These are phyloP conservation scores for Galaxea fascicularis DNA, from an alignment of 92 coral and sea anemone genomes.

Conservation along the genomic window DNA sequence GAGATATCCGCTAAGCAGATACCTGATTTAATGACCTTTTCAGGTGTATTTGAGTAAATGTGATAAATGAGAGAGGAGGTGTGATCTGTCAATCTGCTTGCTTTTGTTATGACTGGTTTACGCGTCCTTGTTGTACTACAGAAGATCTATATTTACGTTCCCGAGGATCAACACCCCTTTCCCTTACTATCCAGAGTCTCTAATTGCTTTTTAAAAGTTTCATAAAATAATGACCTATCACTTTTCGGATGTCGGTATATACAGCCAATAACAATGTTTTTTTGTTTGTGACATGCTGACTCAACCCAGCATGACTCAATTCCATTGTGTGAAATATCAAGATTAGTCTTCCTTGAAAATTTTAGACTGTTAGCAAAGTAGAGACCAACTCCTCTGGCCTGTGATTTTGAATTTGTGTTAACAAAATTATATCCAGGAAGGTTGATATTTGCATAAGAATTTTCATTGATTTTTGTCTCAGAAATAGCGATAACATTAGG, in stretches of 20 bases:
- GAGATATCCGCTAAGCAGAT: constrained; percentile 64
- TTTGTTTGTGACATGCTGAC: not conserved
- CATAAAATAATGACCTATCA: not conserved
- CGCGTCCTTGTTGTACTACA: constrained; percentile 31
- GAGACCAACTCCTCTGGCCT: constrained; percentile 49
- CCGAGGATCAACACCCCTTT: constrained; percentile 51
- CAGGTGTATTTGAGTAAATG: constrained; percentile 20
- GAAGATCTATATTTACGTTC: constrained; percentile 53
- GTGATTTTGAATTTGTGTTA: constrained; percentile 34
- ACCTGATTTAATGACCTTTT: constrained; percentile 45
- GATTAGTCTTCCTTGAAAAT: not conserved
- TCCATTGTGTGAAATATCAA: not conserved
- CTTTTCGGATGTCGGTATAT: not conserved
- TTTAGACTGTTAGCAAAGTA: not conserved
- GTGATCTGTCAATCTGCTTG: constrained; percentile 53
- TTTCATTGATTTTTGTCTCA: constrained; percentile 35
- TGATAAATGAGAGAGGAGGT: constrained; percentile 42
- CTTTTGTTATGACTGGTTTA: constrained; percentile 33
- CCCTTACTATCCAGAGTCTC: constrained; percentile 35
- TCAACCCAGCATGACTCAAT: constrained; percentile 1
- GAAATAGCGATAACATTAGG: constrained; percentile 50
- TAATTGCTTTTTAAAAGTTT: constrained; percentile 27
- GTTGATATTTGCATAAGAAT: too few relatives aligned
- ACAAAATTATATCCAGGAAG: too few relatives aligned
- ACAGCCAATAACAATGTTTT: constrained; percentile 14